These are phyloP conservation scores for Diacarnus erythraeanus DNA, from an alignment of 37 sponge, comb jelly and placozoan species.

Conservation along the genomic window DNA sequence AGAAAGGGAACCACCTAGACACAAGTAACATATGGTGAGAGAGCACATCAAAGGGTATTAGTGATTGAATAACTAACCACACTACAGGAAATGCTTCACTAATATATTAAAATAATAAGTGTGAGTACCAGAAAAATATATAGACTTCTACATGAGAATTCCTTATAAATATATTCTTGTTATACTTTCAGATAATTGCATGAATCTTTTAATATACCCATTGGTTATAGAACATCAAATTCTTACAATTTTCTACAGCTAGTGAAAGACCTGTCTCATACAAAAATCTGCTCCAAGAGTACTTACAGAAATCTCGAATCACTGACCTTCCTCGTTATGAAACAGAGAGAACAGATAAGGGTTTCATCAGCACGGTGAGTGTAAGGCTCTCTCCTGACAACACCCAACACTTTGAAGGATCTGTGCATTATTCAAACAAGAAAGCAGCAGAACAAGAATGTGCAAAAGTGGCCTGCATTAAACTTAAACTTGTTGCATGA, in stretches of 20 bases:
- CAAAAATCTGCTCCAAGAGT: slow-evolving; percentile 67
- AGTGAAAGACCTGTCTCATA: slow-evolving; percentile 9
- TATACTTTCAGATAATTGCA: no score
- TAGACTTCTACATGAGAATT: no score
- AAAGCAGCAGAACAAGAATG: slow-evolving; percentile 43
- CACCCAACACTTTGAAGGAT: neutral
- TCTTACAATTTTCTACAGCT: neutral
- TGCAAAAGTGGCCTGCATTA: slow-evolving; percentile 27
- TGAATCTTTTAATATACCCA: no score
- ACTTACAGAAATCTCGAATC: slow-evolving; percentile 24
- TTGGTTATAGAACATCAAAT: no score
- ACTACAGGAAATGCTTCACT: no score
- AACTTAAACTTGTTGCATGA: slow-evolving; percentile 14
- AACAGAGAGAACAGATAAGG: slow-evolving; percentile 19
- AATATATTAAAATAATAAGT: no score
- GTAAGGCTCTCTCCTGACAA: neutral
- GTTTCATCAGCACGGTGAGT: slow-evolving; percentile 17
- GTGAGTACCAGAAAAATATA: no score
- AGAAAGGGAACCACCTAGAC: no score
- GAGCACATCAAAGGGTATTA: no score
- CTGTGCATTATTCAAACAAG: slow-evolving; percentile 18
- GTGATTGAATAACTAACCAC: no score
- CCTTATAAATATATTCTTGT: no score
- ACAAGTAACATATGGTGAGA: no score
- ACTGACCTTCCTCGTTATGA: slow-evolving; percentile 32